Evolutionary conservation across 2,888 invertebrate genomes (phyloP), one percentile per base, ranked within the genome.

Genomic region (Caprella mutica): DNA sequence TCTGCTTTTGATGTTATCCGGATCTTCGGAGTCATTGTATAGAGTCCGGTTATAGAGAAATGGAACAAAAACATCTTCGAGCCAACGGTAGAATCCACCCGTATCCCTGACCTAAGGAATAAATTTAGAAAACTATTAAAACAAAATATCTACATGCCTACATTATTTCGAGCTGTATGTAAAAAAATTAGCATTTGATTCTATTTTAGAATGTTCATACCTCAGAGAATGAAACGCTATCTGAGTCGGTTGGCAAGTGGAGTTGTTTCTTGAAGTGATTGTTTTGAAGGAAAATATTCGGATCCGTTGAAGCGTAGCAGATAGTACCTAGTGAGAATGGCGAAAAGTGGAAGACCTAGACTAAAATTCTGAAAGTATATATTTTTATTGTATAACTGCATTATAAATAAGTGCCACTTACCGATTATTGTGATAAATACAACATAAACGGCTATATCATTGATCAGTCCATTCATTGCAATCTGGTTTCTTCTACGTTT

Each of bases 291-390:
- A 69, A 74, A 27, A 72, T 70, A 65, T 71, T 68, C 14, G 70
- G 69, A 64, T 72, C 73, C 38, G 72, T 68, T 65, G 72, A 72
- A 29, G 72, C 69, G 67, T 75, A 75, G 61, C 72, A 71, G 55
- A 76, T 70, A 27, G 73, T 69, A 54, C 74, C 69, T 26, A 76
- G 69, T 29, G 75, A 69, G 71, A 72, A 73, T 21, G 75, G 67
- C 68, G 75, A 76, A 62, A 75, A 67, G 8, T 70, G 61, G 67
- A 75, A 76, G 56, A 73, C 70, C n/a, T n/a, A n/a, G n/a, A n/a
- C n/a, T n/a, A n/a, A n/a, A n/a, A n/a, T n/a, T n/a, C n/a, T n/a
- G n/a, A n/a, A n/a, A n/a, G n/a, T n/a, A n/a, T n/a, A n/a, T n/a
- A n/a, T n/a, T n/a, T n/a, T n/a, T 35, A 35, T 35, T 14, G 14